Base-by-base conservation (phyloP, 2,888 invertebrate species). In the Dexiosoma caninum region DNA sequence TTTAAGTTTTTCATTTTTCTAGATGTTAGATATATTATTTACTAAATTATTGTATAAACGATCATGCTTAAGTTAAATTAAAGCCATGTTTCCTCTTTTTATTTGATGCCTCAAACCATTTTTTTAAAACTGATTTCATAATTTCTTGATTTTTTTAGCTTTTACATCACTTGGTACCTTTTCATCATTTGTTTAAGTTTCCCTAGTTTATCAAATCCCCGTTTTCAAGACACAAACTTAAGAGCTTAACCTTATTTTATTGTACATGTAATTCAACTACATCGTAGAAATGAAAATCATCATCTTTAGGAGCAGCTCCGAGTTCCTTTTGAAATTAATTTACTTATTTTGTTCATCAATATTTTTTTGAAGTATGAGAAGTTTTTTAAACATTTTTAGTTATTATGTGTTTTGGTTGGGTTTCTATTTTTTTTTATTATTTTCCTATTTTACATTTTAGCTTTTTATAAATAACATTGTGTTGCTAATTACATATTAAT, bases 151-250 rank as follows among this genome's bases (percentile, higher is more conserved):
- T 27, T 27, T 27, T 89, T 85, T 89, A 89, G 89, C 89, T 85
- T 89, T 88, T 86, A 88, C 89, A 86, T 86, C 88, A 85, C 86
- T 86, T 83, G 89, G 89, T 87, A 85, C 87, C 86, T 87, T 86
- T 85, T 84, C 88, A 84, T 86, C 87, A 85, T 75, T 12, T 60
- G 64, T 70, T 77, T 70, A 64, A 64, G 40, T 64, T 71, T 49
- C 9, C 27, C 35, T 40, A 57, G 42, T 35, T 44, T 51, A n/a
- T 42, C 14, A 12, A 35, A 12, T 27, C n/a, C 51, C 27, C 44
- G 44, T 72, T 44, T 6, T 19, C 32, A 44, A 60, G 10, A 59
- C 16, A 71, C n/a, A 51, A 27, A 14, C 16, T 59, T 19, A 35
- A 37, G 8, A 59, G 23, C 23, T 51, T 12, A 62, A 40, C 30